Evolutionary conservation across 1,140 invertebrate species (phyloP).

Genomic region (Oedothorax gibbosus): DNA sequence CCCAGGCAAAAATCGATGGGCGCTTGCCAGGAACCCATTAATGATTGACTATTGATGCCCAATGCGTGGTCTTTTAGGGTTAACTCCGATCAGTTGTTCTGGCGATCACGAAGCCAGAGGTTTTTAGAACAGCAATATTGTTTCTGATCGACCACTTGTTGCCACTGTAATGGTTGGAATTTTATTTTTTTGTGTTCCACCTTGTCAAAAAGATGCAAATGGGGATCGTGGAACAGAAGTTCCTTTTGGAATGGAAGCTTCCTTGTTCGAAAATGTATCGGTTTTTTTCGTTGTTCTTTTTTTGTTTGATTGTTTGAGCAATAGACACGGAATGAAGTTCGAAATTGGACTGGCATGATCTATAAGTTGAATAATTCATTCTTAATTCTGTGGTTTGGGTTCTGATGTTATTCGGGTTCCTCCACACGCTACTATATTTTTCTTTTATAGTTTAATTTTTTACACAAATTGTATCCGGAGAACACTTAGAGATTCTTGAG

Average conservation of each 20-base stretch:
- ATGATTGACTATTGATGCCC: slow-evolving; percentile 54
- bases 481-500: no score
- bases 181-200: background rate
- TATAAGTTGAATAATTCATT: background rate
- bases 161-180: slow-evolving; percentile 12
- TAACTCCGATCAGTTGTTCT: slow-evolving; percentile 18
- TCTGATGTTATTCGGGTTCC: background rate
- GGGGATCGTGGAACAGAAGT: slow-evolving; percentile 31
- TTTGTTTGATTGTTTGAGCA: background rate
- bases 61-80: slow-evolving; percentile 33
- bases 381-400: background rate
- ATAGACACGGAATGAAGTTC: background rate
- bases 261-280: no score
- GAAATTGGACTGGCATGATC: background rate
- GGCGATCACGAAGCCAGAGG: slow-evolving; percentile 27
- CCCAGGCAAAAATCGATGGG: slow-evolving; percentile 1
- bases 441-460: no score
- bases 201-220: slow-evolving; percentile 23
- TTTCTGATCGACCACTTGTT: slow-evolving; percentile 46
- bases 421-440: no score
- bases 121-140: slow-evolving; percentile 44
- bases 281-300: background rate
- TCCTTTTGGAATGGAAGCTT: slow-evolving; percentile 2
- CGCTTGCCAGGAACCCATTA: slow-evolving; percentile 31
- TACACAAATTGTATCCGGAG: no score